Conservation (phyloP, 2,113 vertebrate genomes). For the Peromyscus maniculatus region DNA sequence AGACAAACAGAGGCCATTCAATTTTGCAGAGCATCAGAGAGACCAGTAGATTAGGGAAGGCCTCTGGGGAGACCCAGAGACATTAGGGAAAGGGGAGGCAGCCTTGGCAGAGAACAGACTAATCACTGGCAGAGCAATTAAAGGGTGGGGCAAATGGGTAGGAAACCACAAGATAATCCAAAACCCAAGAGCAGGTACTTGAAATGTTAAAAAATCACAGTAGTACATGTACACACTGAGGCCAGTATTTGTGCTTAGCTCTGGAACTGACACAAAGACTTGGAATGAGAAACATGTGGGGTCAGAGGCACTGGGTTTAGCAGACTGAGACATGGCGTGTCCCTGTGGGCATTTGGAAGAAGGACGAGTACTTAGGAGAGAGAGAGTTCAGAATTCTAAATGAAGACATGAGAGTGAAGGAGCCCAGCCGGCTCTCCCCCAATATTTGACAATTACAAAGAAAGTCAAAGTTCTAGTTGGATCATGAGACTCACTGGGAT, state of each 20-base stretch:
- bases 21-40: constrained; percentile 55
- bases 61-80: constrained; percentile 57
- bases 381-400: neutral
- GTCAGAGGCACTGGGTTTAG: constrained; percentile 26
- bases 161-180: constrained; percentile 63
- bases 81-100: constrained; percentile 49
- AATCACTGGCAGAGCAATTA: constrained; percentile 68
- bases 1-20: constrained; percentile 72
- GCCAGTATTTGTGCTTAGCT: constrained; percentile 49
- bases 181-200: constrained; percentile 57
- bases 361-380: too few species aligned
- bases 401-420: neutral
- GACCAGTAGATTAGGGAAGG: constrained; percentile 47
- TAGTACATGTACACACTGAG: neutral
- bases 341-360: neutral
- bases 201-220: neutral
- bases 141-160: constrained; percentile 7
- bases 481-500: neutral
- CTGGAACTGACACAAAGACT: constrained; percentile 61
- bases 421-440: neutral
- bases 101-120: constrained; percentile 40
- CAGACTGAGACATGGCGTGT: constrained; percentile 27
- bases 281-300: constrained; percentile 57
- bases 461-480: neutral
- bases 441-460: neutral